Evolutionary conservation across 2,113 vertebrate species (phyloP), one percentile per base, ranked within the genome.

Genomic region (Marmota monax): DNA sequence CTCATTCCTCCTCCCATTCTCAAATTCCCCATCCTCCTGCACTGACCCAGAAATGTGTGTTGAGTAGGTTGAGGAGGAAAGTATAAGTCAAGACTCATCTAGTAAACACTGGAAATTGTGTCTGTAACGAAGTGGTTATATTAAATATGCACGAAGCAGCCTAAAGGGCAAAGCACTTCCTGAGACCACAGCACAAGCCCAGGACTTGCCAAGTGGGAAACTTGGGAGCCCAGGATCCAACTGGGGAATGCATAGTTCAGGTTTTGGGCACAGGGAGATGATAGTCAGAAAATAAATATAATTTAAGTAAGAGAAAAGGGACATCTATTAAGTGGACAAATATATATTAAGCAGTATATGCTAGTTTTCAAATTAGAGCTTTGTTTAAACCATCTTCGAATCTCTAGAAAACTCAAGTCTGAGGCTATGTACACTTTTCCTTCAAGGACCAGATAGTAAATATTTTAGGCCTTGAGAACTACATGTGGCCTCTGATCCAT

Each of bases 41-140:
- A 10, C 56, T 23, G 51, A 73, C 95, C n/a, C 23, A 63, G 48
- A 80, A 32, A 25, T 0, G 4, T 39, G 37, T 6, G 58, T 37
- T 45, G 27, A 65, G 42, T 63, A 84, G 82, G 37, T 82, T 58
- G 88, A 90, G 70, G 17, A 45, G 77, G 11, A 63, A 77, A 90
- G 84, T 92, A 34, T 9, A 92, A 95, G n/a, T 34, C 70, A 84
- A 88, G 84, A 45, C 37, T 67, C 14, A 42, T 73, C n/a, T 45
- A 34, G 53, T 27, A 70, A 94, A 72, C 8, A 2, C 72, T 91
- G 53, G 23, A 82, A 67, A 90, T 23, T 77, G 45, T 65, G 48
- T 83, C 39, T 73, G 12, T 72, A 61, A 79, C 65, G 25, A 82
- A 82, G 84, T 32, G 42, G 63, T 61, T 39, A 80, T 16, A 18